A percentile compares a stretch with the other conserved stretches of the same genome.
Conservation (phyloP, 1,140 invertebrate species). For the Acromyrmex charruanus region DNA sequence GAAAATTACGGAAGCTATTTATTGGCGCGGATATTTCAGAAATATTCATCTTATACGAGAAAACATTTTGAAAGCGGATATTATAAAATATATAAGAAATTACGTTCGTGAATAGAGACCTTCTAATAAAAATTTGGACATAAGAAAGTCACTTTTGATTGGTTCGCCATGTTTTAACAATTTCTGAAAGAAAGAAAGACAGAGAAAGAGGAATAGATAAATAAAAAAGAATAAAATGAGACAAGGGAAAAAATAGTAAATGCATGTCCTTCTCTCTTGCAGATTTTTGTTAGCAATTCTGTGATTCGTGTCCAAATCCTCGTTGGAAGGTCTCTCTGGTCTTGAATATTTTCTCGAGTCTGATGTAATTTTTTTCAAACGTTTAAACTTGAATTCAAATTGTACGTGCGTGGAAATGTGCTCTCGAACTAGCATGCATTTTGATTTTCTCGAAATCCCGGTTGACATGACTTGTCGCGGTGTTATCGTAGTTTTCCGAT, state of each 20-base stretch:
- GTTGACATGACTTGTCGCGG: neutral
- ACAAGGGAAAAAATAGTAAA: no score
- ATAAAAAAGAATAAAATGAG: no score
- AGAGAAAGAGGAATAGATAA: no score
- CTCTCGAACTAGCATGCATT: neutral
- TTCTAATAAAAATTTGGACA: no score
- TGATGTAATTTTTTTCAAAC: neutral
- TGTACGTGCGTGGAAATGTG: neutral
- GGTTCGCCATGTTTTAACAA: no score
- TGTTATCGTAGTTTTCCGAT: conserved; percentile 9
- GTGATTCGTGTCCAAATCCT: no score
- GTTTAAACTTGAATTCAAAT: neutral
- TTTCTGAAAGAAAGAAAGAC: no score
- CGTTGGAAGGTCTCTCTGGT: no score
- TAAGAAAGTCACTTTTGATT: no score
- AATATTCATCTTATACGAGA: neutral
- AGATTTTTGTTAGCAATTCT: no score
- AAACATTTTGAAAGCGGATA: neutral
- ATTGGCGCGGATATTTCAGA: neutral
- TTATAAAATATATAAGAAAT: neutral
- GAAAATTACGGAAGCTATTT: neutral
- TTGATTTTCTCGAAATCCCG: conserved; percentile 11
- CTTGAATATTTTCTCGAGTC: neutral
- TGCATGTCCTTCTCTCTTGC: no score
- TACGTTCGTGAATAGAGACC: no score